Evolutionary conservation across 2,888 invertebrate species (phyloP).

Genomic region (Eulithis testata): DNA sequence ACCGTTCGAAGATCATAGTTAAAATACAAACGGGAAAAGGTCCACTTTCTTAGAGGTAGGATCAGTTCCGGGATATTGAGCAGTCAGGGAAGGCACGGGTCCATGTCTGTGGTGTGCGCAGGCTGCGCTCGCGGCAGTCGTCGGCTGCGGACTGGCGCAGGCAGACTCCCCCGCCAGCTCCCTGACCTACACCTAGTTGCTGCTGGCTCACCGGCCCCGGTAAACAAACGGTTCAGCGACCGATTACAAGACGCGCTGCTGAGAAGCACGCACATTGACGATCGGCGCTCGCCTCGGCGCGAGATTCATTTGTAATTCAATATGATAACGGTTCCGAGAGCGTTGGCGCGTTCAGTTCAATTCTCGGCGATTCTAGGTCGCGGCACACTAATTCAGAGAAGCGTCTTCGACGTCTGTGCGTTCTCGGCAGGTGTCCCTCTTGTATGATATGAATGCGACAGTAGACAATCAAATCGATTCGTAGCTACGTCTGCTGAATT

Average conservation of each 20-base stretch:
- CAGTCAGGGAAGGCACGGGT: conserved; percentile 55
- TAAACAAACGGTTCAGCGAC: conserved; percentile 84
- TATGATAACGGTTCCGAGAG: conserved; percentile 76
- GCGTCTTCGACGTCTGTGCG: conserved; percentile 48
- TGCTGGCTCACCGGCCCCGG: conserved; percentile 68
- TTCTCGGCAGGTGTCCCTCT: conserved; percentile 44
- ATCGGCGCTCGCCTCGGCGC: conserved; percentile 55
- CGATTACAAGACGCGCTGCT: conserved; percentile 70
- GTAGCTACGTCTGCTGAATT: conserved; percentile 33
- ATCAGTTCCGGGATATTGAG: conserved; percentile 39
- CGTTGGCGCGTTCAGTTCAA: conserved; percentile 66
- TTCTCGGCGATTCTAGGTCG: conserved; percentile 69
- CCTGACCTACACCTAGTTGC: conserved; percentile 77
- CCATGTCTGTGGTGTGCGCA: conserved; percentile 61
- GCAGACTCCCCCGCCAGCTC: conserved; percentile 65
- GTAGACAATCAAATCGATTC: conserved; percentile 20
- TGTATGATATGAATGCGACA: conserved; percentile 19
- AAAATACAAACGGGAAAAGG: conserved; percentile 62
- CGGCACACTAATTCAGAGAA: conserved; percentile 59
- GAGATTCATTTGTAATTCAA: conserved; percentile 75
- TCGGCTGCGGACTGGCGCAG: conserved; percentile 64
- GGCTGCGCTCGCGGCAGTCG: conserved; percentile 69
- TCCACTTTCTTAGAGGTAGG: conserved; percentile 65
- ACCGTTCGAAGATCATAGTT: conserved; percentile 69
- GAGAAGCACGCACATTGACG: conserved; percentile 58